Evolutionary conservation across 2,113 vertebrate genomes (phyloP), one percentile per base, ranked within the genome.

Genomic region (Oceanodroma tethys): DNA sequence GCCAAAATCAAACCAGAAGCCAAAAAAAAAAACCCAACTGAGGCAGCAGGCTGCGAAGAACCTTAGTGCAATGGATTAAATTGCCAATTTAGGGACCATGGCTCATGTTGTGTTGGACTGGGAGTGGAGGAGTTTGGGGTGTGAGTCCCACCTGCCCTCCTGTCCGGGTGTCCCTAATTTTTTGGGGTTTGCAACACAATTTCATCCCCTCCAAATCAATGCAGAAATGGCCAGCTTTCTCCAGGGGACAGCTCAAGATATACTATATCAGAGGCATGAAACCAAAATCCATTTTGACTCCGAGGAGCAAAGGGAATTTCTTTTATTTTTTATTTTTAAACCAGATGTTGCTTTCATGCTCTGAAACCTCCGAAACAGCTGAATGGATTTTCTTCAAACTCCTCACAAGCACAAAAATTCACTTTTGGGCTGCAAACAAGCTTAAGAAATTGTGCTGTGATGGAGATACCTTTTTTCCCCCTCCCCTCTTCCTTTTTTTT

Each of bases 311-410:
- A 90, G 79, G 87, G 94, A 93, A 68, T 82, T 81, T 93, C 73
- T 89, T 96, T 95, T 94, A 93, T 74, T 95, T 90, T 93, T 86
- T 12, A 81, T 94, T 94, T 95, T 93, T 58, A 87, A 97, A 95
- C 87, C 97, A 97, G 96, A 96, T 97, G 97, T 94, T 97, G 90
- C 81, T 95, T 97, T 96, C 92, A 96, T 95, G 96, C 94, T 97
- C 94, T 93, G 89, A 94, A 96, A 96, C 91, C 94, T 82, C 93
- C 1, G 55, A 95, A 96, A 96, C 94, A 97, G 96, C 89, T 76
- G 94, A 97, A 84, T 92, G 82, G 96, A 94, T 98, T 97, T 97
- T 96, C 93, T 92, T 95, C 96, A 90, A 81, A 86, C 91, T 94
- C 94, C 32, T 90, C 88, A 73, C 72, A 92, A 7, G 6, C 85